These are phyloP conservation scores for Rhingia campestris DNA, from an alignment of 2,888 invertebrate genomes.

Conservation along the genomic window DNA sequence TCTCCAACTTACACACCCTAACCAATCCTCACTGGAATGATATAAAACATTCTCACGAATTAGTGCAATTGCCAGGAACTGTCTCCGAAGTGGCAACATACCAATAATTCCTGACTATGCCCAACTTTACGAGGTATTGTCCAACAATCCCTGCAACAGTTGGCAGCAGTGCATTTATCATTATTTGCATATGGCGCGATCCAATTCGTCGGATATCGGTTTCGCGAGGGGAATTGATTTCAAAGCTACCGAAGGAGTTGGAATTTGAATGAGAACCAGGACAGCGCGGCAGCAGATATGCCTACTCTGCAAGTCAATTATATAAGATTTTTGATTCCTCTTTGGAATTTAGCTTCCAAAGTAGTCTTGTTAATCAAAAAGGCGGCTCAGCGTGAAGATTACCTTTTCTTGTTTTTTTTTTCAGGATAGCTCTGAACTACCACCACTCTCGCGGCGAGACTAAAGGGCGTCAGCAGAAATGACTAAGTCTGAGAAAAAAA, in stretches of 20 bases:
- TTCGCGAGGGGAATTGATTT: conserved; percentile 60
- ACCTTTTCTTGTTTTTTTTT: conserved; percentile 17
- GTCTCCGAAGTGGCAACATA: conserved; percentile 57
- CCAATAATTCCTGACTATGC: conserved; percentile 68
- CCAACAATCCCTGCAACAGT: conserved; percentile 14
- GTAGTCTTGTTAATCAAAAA: conserved; percentile 70
- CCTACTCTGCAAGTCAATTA: conserved; percentile 59
- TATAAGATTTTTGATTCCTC: conserved; percentile 70
- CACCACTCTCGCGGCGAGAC: conserved; percentile 62
- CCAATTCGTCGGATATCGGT: conserved; percentile 59
- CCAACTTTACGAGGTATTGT: conserved; percentile 51
- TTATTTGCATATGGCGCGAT: conserved; percentile 74
- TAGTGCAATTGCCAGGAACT: conserved; percentile 69
- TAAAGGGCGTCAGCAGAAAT: conserved; percentile 63
- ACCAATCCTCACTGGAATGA: neutral
- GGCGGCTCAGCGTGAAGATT: conserved; percentile 26
- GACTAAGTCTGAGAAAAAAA: conserved; percentile 14
- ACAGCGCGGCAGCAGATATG: conserved; percentile 32
- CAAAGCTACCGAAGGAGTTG: conserved; percentile 67
- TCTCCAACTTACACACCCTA: neutral
- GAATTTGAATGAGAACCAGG: conserved; percentile 53
- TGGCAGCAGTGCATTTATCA: conserved; percentile 67
- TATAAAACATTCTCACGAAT: conserved; percentile 68
- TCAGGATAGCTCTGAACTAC: conserved; percentile 6
- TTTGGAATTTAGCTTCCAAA: conserved; percentile 68